These are phyloP conservation scores for Habrosyne pyritoides DNA, from an alignment of 2,888 invertebrate genomes.

Conservation along the genomic window DNA sequence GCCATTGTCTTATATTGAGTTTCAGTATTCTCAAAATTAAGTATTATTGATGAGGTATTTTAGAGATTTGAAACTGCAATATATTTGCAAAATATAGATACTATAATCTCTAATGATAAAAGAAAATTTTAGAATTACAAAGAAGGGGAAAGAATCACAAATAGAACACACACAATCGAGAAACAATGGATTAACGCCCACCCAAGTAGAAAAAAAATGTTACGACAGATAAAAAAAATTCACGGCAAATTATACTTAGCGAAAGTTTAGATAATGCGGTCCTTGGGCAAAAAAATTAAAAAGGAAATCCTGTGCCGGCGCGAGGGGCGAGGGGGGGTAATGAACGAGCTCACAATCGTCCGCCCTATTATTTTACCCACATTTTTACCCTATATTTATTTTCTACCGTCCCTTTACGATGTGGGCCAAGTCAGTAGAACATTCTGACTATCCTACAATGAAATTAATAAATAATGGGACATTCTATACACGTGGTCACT, in stretches of 20 bases:
- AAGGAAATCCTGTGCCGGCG: neutral
- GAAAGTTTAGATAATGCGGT: conserved; percentile 4
- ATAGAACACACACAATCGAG: neutral
- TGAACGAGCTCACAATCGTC: neutral
- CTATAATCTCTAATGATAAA: too few species aligned
- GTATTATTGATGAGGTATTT: too few species aligned
- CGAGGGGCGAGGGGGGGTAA: neutral
- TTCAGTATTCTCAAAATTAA: too few species aligned
- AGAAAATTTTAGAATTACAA: too few species aligned
- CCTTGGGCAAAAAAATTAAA: conserved; percentile 1
- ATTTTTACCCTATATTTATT: conserved; percentile 3
- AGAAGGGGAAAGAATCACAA: too few species aligned
- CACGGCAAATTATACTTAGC: conserved; percentile 4
- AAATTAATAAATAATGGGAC: too few species aligned
- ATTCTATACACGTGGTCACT: too few species aligned
- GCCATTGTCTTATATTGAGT: too few species aligned
- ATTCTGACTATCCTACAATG: neutral
- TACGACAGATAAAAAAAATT: conserved; percentile 4
- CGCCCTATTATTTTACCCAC: neutral
- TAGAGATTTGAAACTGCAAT: too few species aligned
- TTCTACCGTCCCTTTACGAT: neutral
- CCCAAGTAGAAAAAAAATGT: conserved; percentile 1
- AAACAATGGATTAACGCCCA: neutral
- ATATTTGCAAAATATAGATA: too few species aligned
- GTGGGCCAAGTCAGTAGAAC: neutral